Percentiles rank a stretch among this genome's conserved stretches.
phyloP scores from a whole-genome alignment of 2,888 invertebrate species.

The Trichacis sp. region DNA sequence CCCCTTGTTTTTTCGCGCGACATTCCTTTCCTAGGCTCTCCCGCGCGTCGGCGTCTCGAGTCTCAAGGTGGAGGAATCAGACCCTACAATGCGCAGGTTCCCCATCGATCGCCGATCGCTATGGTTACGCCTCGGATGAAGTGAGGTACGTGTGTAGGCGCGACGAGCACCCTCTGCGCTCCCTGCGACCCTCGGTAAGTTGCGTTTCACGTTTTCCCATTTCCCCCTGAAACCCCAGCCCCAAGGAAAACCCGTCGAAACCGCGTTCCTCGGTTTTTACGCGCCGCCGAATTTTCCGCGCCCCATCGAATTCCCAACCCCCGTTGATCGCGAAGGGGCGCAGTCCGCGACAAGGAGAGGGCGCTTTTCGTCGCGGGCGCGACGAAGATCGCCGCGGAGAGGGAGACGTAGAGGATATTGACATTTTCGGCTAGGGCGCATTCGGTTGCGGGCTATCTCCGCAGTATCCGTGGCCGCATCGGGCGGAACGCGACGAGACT shows the following conservation, averaged over 20 bases:
- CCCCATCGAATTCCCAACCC: no score
- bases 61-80: conserved; percentile 12
- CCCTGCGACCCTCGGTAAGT: conserved; percentile 29
- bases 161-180: conserved; percentile 35
- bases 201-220: no score
- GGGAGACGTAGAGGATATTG: conserved; percentile 61
- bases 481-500: conserved; percentile 44
- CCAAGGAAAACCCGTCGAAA: no score
- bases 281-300: no score
- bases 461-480: conserved; percentile 59
- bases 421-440: conserved; percentile 66
- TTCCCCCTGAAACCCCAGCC: no score
- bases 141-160: conserved; percentile 33
- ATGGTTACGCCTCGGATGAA: conserved; percentile 60
- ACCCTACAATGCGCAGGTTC: conserved; percentile 55
- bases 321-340: conserved; percentile 13
- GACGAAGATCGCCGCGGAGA: conserved; percentile 15
- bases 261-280: no score
- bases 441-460: conserved; percentile 54
- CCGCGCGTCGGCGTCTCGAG: conserved; percentile 23
- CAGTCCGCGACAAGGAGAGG: conserved; percentile 26
- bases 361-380: conserved; percentile 53
- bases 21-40: not conserved
- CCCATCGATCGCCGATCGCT: conserved; percentile 63
- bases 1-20: conserved; percentile 14